phyloP scores from a whole-genome alignment of 2,113 vertebrate genomes.

The Eulemur rufifrons region DNA sequence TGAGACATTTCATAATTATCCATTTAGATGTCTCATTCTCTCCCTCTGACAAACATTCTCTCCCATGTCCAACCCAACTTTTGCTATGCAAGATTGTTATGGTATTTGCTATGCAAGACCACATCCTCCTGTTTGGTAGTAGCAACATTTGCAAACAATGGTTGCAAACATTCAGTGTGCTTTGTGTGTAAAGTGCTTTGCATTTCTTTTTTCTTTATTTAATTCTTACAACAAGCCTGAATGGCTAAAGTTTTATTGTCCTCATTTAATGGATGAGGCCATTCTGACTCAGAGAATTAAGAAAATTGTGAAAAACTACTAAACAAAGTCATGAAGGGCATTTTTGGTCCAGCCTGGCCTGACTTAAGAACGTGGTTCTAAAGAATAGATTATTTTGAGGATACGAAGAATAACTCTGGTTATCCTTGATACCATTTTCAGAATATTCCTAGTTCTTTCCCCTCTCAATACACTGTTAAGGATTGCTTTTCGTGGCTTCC shows the following conservation, averaged over 20 bases:
- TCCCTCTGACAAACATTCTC: neutral
- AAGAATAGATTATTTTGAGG: neutral
- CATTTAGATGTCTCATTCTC: neutral
- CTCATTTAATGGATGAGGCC: neutral
- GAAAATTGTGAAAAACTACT: neutral
- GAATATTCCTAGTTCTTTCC: neutral
- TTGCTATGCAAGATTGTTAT: neutral
- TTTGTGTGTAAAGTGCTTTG: neutral
- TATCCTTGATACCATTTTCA: neutral
- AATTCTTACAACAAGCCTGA: neutral
- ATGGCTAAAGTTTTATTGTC: neutral
- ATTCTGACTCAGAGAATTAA: neutral
- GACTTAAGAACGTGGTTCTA: neutral
- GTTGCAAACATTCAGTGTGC: neutral
- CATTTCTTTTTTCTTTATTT: neutral
- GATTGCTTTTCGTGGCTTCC: neutral
- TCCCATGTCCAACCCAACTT: neutral
- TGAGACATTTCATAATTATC: neutral
- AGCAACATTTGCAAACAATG: neutral
- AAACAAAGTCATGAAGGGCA: neutral
- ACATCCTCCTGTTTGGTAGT: neutral
- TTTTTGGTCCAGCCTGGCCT: neutral
- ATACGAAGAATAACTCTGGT: neutral
- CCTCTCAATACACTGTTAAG: neutral
- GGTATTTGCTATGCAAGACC: neutral